Evolutionary conservation across 2,797 vertebrate genomes (phyloP), one percentile per base, ranked within the genome.

Genomic region (Ceyx erithaca): DNA sequence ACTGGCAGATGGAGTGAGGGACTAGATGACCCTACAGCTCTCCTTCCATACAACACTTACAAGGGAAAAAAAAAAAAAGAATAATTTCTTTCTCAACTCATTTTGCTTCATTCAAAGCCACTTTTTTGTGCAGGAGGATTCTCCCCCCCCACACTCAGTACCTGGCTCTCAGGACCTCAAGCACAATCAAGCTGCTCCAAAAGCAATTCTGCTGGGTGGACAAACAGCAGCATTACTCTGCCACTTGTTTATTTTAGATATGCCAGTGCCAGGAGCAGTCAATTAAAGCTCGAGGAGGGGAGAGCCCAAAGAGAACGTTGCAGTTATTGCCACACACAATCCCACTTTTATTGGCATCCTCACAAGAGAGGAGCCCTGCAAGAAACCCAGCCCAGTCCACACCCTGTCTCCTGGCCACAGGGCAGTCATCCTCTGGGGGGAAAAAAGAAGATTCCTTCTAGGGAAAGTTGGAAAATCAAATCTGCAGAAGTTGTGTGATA

Each of bases 231-330:
- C 61, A 82, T 54, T 28, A 30, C 55, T 37, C 85, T 19, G 5
- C 61, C 49, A 17, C 73, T 55, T 77, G 59, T 93, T 88, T 90
- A 5, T 51, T 58, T 91, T 72, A 92, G 89, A 92, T 93, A 95
- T 0, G 7, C 18, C 85, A 4, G 40, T 43, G 89, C 89, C 93
- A 95, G 76, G 48, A 88, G 82, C 73, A 49, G 84, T 51, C 4
- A 13, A 72, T 77, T 59, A 49, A 41, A 6, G 5, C 40, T 3
- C 23, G 28, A 92, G 72, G 45, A 67, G 45, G 35, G 66, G 52
- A 43, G 0, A 0, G 71, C 59, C 62, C n/a, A 4, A 37, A 28
- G 12, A 25, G 45, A 76, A 28, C 5, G 0, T 3, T n/a, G 49
- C 48, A 52, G 31, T 18, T 80, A 15, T 5, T 59, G 45, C 61